These are phyloP conservation scores for Pseudochaenichthys georgianus DNA, from an alignment of 2,797 vertebrate genomes.

Conservation along the genomic window DNA sequence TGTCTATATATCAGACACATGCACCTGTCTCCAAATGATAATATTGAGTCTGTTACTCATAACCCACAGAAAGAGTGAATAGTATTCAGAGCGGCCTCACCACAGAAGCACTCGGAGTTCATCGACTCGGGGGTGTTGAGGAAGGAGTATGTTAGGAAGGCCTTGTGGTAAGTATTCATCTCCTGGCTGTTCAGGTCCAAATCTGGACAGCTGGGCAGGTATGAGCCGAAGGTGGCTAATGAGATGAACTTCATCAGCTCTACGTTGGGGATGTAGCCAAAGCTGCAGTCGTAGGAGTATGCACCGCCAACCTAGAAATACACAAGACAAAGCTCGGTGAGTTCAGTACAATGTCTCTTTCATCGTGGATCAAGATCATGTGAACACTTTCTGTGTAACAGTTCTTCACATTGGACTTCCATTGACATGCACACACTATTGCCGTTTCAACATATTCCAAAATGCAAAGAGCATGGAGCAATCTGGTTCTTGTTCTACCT, in stretches of 20 bases:
- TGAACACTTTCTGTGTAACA: background rate
- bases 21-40: no score
- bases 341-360: background rate
- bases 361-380: background rate
- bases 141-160: conserved; percentile 96
- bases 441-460: background rate
- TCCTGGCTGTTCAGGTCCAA: conserved; percentile 84
- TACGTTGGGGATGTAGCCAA: conserved; percentile 96
- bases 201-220: conserved; percentile 93
- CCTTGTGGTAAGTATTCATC: conserved; percentile 95
- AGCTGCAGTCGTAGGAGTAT: conserved; percentile 97
- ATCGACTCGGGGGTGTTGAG: conserved; percentile 93
- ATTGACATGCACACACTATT: background rate
- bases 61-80: background rate
- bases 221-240: conserved; percentile 96
- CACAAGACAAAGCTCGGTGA: background rate
- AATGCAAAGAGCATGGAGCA: background rate
- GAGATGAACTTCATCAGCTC: conserved; percentile 99
- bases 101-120: conserved; percentile 95
- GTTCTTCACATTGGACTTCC: background rate
- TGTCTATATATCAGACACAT: no score
- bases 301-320: conserved; percentile 92
- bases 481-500: background rate
- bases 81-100: conserved; percentile 79
- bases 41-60: no score